These are phyloP conservation scores for Philereme vetulata DNA, from an alignment of 2,888 invertebrate genomes.

Conservation along the genomic window DNA sequence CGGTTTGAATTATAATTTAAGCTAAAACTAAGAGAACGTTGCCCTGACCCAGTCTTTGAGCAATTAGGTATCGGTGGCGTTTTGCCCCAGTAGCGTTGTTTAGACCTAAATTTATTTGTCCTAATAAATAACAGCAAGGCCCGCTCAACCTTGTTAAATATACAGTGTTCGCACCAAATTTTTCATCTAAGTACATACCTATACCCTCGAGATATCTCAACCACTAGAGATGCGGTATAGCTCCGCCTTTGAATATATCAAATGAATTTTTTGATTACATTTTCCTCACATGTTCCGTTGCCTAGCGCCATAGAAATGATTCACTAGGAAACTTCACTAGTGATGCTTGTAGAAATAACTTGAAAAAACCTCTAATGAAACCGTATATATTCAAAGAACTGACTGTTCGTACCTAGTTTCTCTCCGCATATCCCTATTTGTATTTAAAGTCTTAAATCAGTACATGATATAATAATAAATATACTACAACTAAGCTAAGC, in stretches of 20 bases:
- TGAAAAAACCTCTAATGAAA: too few species aligned
- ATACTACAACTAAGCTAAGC: too few species aligned
- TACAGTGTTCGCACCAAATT: constrained; percentile 73
- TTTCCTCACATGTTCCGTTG: too few species aligned
- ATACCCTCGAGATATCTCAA: constrained; percentile 45
- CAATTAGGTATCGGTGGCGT: constrained; percentile 27
- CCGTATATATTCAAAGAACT: too few species aligned
- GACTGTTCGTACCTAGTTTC: too few species aligned
- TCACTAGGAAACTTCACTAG: too few species aligned
- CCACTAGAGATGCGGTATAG: constrained; percentile 30
- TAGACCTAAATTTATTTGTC: constrained; percentile 70
- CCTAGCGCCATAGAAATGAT: too few species aligned
- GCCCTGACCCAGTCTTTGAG: constrained; percentile 15
- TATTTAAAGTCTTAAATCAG: too few species aligned
- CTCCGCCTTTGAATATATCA: constrained; percentile 15
- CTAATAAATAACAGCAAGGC: constrained; percentile 68
- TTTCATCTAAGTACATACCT: constrained; percentile 61
- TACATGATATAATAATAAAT: too few species aligned
- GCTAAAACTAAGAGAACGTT: constrained; percentile 1
- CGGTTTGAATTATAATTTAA: not conserved
- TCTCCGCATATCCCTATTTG: too few species aligned
- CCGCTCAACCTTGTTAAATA: constrained; percentile 66
- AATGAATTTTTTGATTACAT: too few species aligned
- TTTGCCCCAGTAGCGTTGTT: constrained; percentile 41
- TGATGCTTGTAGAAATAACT: too few species aligned